These are phyloP conservation scores for Ceratosolen solmsi DNA, from an alignment of 1,140 invertebrate species.

Conservation along the genomic window DNA sequence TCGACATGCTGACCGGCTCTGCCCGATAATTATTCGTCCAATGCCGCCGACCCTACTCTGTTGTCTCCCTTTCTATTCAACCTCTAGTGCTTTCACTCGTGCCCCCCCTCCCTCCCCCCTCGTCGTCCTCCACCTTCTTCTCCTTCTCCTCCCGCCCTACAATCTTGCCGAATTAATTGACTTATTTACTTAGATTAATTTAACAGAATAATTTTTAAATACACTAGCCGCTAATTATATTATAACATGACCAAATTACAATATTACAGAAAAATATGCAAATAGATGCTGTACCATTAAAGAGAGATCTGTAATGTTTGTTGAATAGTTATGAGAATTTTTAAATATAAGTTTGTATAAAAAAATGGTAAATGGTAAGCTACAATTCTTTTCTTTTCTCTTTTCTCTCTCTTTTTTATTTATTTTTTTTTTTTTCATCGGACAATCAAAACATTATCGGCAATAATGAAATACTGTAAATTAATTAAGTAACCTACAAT, in stretches of 20 bases:
- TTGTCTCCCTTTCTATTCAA: not conserved
- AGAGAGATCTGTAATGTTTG: not conserved
- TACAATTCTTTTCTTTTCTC: too few species aligned
- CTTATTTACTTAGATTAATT: slow-evolving; percentile 33
- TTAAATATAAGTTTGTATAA: not conserved
- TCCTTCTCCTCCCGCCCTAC: not conserved
- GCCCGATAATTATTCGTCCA: slow-evolving; percentile 21
- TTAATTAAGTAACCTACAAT: too few species aligned
- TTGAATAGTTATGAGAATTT: not conserved
- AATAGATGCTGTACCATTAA: not conserved
- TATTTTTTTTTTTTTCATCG: too few species aligned
- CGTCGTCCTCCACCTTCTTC: not conserved
- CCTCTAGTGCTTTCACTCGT: not conserved
- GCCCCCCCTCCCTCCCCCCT: not conserved
- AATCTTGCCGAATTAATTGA: slow-evolving; percentile 38
- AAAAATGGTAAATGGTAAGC: too few species aligned
- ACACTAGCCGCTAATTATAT: slow-evolving; percentile 49
- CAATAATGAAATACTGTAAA: too few species aligned
- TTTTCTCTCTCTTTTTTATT: too few species aligned
- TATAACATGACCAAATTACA: slow-evolving; percentile 9
- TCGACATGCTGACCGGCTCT: slow-evolving; percentile 1
- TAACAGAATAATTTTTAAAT: slow-evolving; percentile 39
- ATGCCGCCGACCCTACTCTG: not conserved
- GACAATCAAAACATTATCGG: too few species aligned
- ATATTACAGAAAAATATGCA: not conserved